A percentile compares a stretch with the other conserved stretches of the same genome.
Evolutionary conservation across 2,888 invertebrate genomes (phyloP).

Genomic region (Caenorhabditis virilis): DNA sequence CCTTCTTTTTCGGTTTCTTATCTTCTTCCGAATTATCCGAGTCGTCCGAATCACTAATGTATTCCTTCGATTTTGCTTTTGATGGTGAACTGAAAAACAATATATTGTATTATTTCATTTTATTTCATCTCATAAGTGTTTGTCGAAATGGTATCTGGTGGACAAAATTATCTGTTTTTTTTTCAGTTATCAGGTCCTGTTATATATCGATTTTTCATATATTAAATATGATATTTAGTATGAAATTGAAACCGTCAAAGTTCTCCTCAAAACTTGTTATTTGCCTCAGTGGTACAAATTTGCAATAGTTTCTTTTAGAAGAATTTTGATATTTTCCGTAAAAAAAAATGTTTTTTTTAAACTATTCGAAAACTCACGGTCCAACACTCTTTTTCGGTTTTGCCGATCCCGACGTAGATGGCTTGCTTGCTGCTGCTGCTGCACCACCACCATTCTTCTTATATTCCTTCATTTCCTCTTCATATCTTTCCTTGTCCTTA

Average conservation of each 20-base stretch:
- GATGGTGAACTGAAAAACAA: conserved; percentile 28
- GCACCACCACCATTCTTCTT: conserved; percentile 70
- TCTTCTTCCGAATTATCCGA: conserved; percentile 41
- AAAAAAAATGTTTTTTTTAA: no score
- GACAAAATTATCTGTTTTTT: no score
- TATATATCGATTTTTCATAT: no score
- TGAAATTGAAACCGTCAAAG: no score
- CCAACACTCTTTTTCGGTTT: conserved; percentile 25
- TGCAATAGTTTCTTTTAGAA: no score
- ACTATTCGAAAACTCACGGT: conserved; percentile 23
- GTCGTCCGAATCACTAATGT: conserved; percentile 40
- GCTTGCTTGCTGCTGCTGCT: background rate
- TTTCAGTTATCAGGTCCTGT: no score
- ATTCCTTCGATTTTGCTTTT: conserved; percentile 59
- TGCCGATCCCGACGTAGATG: conserved; percentile 14
- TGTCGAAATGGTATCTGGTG: no score
- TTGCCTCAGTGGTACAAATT: no score
- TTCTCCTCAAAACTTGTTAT: no score
- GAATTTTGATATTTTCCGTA: no score
- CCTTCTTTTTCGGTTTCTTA: conserved; percentile 31
- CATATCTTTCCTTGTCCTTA: conserved; percentile 86
- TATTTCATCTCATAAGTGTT: no score
- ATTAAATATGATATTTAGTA: no score
- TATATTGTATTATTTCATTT: background rate
- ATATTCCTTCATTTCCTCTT: conserved; percentile 86